Conservation (phyloP, 2,888 invertebrate species). For the Nephrocerus scutellatus region DNA sequence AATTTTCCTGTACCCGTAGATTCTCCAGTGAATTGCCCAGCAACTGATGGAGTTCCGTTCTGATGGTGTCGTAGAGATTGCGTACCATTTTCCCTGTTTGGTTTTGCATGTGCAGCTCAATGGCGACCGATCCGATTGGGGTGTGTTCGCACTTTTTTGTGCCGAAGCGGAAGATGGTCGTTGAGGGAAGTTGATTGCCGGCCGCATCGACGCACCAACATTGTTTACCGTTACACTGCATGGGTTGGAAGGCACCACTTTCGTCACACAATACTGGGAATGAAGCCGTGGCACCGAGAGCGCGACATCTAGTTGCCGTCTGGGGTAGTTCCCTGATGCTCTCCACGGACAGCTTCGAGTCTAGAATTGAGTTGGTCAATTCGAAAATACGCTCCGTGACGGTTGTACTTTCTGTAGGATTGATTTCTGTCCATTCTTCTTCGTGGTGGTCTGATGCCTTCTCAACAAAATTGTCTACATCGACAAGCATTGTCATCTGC, state of each 20-base stretch:
- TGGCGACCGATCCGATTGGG: constrained; percentile 66
- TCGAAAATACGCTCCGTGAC: constrained; percentile 39
- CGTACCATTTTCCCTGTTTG: constrained; percentile 51
- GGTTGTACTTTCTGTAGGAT: too few relatives aligned
- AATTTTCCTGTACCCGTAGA: constrained; percentile 50
- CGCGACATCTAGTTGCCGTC: constrained; percentile 48
- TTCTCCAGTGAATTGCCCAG: constrained; percentile 51
- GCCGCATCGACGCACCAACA: constrained; percentile 88
- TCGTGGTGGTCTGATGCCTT: constrained; percentile 22
- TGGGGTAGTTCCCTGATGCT: constrained; percentile 32
- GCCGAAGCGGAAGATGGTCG: constrained; percentile 54
- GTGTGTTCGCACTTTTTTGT: constrained; percentile 57
- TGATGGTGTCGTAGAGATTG: constrained; percentile 49
- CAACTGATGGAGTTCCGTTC: constrained; percentile 40
- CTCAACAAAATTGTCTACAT: constrained; percentile 40
- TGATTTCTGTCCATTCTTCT: neutral
- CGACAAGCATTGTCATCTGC: constrained; percentile 56
- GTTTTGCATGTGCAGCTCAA: constrained; percentile 66
- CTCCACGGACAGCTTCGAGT: constrained; percentile 43
- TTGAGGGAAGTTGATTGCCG: constrained; percentile 60
- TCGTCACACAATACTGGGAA: constrained; percentile 57
- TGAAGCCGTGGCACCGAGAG: constrained; percentile 42
- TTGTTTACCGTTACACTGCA: constrained; percentile 62
- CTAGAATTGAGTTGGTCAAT: constrained; percentile 37
- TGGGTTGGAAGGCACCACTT: constrained; percentile 65